phyloP scores from a whole-genome alignment of 2,888 invertebrate species.

The Eristalinus sepulchralis region DNA sequence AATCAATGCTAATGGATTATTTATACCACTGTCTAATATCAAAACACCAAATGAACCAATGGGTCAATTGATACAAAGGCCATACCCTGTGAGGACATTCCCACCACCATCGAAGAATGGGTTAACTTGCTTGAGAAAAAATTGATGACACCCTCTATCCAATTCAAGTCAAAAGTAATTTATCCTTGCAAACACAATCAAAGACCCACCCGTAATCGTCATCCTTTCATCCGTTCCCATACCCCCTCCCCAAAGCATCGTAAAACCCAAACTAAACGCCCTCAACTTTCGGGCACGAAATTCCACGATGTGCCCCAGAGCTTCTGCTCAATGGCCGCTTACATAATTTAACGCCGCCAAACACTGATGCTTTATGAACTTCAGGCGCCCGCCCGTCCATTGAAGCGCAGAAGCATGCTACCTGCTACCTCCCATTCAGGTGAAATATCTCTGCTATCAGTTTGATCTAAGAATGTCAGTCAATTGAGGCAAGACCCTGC shows the following conservation, averaged over 20 bases:
- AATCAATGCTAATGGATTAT: too few relatives aligned
- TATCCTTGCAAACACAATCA: neutral
- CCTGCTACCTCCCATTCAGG: constrained; percentile 8
- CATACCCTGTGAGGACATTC: too few relatives aligned
- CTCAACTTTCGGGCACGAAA: neutral
- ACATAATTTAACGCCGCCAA: neutral
- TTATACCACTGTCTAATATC: too few relatives aligned
- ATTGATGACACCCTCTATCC: neutral
- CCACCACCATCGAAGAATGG: too few relatives aligned
- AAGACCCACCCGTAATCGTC: neutral
- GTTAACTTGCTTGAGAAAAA: neutral
- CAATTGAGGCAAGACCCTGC: constrained; percentile 48
- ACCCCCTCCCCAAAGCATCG: constrained; percentile 12
- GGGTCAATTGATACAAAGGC: too few relatives aligned
- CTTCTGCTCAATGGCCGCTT: neutral
- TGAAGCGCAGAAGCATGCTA: neutral
- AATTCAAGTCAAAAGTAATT: neutral
- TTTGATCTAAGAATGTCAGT: constrained; percentile 69
- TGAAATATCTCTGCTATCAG: constrained; percentile 57
- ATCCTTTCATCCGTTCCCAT: too few relatives aligned
- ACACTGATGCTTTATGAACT: neutral
- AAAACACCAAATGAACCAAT: too few relatives aligned
- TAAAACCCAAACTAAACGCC: constrained; percentile 30
- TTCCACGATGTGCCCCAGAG: neutral
- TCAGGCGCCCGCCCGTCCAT: neutral